Evolutionary conservation across 2,797 vertebrate species (phyloP).

Genomic region (Platyrinchus mystaceus): DNA sequence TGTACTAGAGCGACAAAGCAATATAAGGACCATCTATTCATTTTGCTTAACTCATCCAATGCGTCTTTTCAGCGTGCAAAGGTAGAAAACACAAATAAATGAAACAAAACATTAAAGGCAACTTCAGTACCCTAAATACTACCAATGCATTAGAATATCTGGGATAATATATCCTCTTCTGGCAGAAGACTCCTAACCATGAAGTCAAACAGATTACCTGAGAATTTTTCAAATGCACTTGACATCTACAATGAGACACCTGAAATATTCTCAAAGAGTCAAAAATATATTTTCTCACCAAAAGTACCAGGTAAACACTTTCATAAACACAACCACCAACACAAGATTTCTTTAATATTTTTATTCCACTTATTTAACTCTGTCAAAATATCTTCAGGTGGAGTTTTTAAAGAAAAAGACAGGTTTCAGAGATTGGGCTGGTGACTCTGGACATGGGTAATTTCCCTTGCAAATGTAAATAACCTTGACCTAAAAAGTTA

Average conservation of each 20-base stretch:
- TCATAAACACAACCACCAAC: background rate
- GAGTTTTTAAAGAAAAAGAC: background rate
- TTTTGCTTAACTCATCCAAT: background rate
- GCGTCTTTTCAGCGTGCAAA: background rate
- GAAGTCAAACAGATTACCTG: background rate
- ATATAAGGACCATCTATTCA: background rate
- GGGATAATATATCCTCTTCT: background rate
- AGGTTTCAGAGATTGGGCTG: background rate
- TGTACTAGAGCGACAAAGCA: background rate
- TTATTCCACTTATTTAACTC: background rate
- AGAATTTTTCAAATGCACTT: background rate
- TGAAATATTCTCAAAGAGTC: background rate
- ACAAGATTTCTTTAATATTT: background rate
- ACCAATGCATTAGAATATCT: background rate
- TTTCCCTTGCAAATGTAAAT: background rate
- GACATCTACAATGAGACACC: background rate
- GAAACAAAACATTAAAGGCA: background rate
- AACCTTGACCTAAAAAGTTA: background rate
- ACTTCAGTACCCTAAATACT: background rate
- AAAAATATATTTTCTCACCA: background rate
- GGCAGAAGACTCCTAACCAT: background rate
- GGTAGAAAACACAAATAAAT: background rate
- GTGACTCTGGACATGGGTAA: background rate
- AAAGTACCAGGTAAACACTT: background rate
- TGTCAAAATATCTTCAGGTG: background rate